phyloP scores from a whole-genome alignment of 2,888 invertebrate genomes.

The Branchipolynoe longqiensis region DNA sequence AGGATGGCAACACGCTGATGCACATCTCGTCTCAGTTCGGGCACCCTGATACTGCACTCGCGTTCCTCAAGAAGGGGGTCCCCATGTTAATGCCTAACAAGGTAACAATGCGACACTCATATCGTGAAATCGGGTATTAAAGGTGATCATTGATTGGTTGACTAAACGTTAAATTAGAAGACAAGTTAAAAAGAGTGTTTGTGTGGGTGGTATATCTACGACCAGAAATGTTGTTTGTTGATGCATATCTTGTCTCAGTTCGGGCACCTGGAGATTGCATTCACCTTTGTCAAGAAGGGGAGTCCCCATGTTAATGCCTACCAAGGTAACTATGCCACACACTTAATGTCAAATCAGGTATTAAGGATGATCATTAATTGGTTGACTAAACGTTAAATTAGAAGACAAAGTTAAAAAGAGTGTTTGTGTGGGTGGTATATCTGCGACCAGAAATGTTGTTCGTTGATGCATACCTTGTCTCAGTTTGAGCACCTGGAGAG shows the following conservation, averaged over 20 bases:
- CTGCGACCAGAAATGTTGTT: too few relatives aligned
- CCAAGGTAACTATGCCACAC: constrained; percentile 85
- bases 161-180: too few relatives aligned
- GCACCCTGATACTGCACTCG: constrained; percentile 98
- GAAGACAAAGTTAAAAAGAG: too few relatives aligned
- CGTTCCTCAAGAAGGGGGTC: constrained; percentile 98
- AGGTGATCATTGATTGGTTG: too few relatives aligned
- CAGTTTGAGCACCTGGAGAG: constrained; percentile 97
- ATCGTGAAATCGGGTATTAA: too few relatives aligned
- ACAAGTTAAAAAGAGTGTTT: too few relatives aligned
- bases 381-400: too few relatives aligned
- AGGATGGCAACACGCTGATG: constrained; percentile 98
- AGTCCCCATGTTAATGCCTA: constrained; percentile 99
- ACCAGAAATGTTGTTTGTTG: too few relatives aligned
- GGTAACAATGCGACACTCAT: constrained; percentile 73
- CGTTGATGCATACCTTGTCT: constrained; percentile 98
- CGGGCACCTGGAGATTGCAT: constrained; percentile 98
- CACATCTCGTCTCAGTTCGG: constrained; percentile 98
- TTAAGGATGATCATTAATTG: too few relatives aligned
- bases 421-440: too few relatives aligned
- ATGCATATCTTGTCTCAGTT: constrained; percentile 98
- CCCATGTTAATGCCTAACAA: constrained; percentile 99
- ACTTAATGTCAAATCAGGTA: too few relatives aligned
- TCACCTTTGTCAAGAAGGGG: constrained; percentile 98
- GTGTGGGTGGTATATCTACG: too few relatives aligned